Percentiles rank a stretch among this genome's conserved stretches.
Evolutionary conservation across 2,113 vertebrate species (phyloP).

Genomic region (Leucopsar rothschildi): DNA sequence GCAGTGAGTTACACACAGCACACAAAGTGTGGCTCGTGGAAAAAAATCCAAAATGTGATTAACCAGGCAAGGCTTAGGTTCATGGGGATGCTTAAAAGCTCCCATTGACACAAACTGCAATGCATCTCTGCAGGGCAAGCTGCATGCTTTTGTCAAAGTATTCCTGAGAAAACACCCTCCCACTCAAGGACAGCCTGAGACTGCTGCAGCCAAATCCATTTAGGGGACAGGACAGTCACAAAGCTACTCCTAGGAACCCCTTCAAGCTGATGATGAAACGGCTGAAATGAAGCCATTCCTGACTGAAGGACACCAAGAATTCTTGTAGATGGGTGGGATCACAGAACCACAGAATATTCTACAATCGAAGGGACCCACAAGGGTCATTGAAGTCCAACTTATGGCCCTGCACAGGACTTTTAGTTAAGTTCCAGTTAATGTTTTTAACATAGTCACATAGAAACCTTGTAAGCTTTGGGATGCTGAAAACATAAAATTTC

Average conservation of each 20-base stretch:
- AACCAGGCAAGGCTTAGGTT: background rate
- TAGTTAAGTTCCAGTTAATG: background rate
- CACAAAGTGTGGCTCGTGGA: background rate
- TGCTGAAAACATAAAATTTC: background rate
- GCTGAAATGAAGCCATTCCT: background rate
- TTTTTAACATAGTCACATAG: background rate
- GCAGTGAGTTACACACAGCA: background rate
- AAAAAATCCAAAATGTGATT: fast-evolving
- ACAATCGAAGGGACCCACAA: background rate
- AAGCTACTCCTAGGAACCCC: background rate
- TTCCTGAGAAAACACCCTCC: background rate
- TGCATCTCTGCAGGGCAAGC: background rate
- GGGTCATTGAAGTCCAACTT: background rate
- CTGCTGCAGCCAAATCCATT: background rate
- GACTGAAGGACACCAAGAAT: background rate
- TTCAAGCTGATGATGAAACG: background rate
- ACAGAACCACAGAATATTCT: background rate
- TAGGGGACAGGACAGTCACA: background rate
- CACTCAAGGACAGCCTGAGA: background rate
- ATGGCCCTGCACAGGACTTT: background rate
- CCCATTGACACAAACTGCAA: background rate
- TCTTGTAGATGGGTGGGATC: background rate
- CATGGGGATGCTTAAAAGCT: background rate
- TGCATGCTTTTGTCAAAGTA: fast-evolving
- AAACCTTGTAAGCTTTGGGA: background rate